Conservation (phyloP, 2,113 vertebrate genomes). For the Cinclus cinclus region DNA sequence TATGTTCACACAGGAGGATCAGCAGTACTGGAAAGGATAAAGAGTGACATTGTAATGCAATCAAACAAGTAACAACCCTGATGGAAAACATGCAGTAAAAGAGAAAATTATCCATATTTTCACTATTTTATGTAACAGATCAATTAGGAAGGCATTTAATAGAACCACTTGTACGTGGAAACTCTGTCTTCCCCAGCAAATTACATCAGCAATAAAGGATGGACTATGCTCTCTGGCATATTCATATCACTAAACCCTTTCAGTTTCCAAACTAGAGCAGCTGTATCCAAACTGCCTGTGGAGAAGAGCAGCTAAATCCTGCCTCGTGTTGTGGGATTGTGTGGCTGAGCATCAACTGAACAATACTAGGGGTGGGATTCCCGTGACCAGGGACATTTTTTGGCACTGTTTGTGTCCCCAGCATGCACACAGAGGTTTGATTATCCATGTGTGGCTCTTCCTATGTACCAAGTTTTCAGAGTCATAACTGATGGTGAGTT, state of each 20-base stretch:
- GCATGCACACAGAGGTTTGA: neutral
- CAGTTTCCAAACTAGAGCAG: neutral
- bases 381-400: neutral
- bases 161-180: neutral
- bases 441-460: neutral
- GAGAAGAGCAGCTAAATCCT: neutral
- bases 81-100: neutral
- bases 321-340: neutral
- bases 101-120: neutral
- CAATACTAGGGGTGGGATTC: neutral
- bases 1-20: neutral
- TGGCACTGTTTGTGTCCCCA: neutral
- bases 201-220: neutral
- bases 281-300: neutral
- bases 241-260: neutral
- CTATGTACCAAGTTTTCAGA: neutral
- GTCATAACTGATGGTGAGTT: neutral
- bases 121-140: neutral
- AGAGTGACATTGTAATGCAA: fast-evolving
- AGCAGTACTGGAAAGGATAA: neutral
- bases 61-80: neutral
- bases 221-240: neutral
- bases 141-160: neutral
- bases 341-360: neutral
- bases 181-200: neutral